These are phyloP conservation scores for Notoglanidium macrostoma DNA, from an alignment of 2,797 vertebrate genomes.

Conservation along the genomic window DNA sequence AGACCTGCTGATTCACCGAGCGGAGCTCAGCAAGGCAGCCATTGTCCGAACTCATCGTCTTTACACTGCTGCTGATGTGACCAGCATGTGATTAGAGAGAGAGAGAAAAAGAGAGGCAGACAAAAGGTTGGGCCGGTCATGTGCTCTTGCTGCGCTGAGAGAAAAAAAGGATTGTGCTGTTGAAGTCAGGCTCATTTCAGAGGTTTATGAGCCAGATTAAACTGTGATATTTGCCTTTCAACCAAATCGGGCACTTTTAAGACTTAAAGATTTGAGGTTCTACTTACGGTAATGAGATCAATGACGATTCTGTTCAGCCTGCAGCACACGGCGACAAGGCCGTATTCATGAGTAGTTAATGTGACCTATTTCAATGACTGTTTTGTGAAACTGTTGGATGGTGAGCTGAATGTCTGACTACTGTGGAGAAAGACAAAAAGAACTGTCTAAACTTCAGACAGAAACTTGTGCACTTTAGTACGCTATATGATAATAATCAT, in stretches of 20 bases:
- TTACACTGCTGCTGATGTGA: constrained; percentile 47
- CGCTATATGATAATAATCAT: not conserved
- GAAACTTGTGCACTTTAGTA: not conserved
- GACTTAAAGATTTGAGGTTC: constrained; percentile 6
- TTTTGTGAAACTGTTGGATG: constrained; percentile 44
- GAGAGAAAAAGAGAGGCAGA: not conserved
- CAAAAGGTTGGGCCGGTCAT: constrained; percentile 20
- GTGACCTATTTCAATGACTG: constrained; percentile 13
- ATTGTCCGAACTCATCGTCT: constrained; percentile 45
- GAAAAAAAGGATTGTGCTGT: constrained; percentile 50
- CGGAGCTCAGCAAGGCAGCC: constrained; percentile 25
- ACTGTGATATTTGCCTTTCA: constrained; percentile 7
- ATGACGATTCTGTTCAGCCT: constrained; percentile 31
- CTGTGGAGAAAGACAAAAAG: not conserved
- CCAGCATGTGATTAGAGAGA: constrained; percentile 46
- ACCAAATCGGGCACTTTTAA: not conserved
- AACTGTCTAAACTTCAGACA: not conserved
- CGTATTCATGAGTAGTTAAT: constrained; percentile 22
- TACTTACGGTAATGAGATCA: constrained; percentile 1
- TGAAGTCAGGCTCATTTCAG: constrained; percentile 47
- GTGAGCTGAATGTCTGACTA: constrained; percentile 46
- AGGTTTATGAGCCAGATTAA: constrained; percentile 9
- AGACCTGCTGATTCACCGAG: constrained; percentile 45
- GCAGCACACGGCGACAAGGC: constrained; percentile 2
- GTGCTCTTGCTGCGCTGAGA: not conserved